Percentiles rank a stretch among this genome's conserved stretches.
Evolutionary conservation across 2,888 invertebrate species (phyloP).

Genomic region (Hartigia nigra): DNA sequence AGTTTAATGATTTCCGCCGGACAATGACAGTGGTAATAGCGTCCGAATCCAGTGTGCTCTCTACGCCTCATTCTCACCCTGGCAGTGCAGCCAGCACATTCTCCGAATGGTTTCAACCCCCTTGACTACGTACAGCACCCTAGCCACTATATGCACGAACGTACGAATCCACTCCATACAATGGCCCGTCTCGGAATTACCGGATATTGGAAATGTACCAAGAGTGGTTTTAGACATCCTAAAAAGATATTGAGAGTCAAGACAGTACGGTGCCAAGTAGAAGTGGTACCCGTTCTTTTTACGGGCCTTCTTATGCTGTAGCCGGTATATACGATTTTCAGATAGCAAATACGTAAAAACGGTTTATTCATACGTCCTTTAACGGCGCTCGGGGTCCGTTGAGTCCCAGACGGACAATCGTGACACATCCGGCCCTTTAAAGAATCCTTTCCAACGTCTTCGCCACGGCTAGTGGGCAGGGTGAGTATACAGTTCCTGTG

Average conservation of each 20-base stretch:
- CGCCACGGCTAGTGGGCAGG: conserved; percentile 32
- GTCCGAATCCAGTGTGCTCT: conserved; percentile 39
- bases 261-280: background rate
- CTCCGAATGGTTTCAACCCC: conserved; percentile 44
- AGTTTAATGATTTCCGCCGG: conserved; percentile 62
- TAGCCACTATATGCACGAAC: background rate
- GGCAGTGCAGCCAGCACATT: conserved; percentile 34
- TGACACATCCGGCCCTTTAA: conserved; percentile 40
- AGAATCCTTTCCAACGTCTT: conserved; percentile 51
- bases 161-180: background rate
- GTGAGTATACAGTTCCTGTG: conserved; percentile 18
- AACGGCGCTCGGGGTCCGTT: background rate
- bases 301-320: background rate
- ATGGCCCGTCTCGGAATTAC: background rate
- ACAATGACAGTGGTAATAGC: conserved; percentile 57
- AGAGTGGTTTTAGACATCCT: background rate
- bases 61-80: conserved; percentile 33
- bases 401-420: background rate
- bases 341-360: background rate
- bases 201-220: background rate
- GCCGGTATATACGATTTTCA: background rate
- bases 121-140: background rate
- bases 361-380: background rate
- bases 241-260: background rate
- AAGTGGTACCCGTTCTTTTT: background rate